These are phyloP conservation scores for Bugulina stolonifera DNA, from an alignment of 2,888 invertebrate genomes.

Conservation along the genomic window DNA sequence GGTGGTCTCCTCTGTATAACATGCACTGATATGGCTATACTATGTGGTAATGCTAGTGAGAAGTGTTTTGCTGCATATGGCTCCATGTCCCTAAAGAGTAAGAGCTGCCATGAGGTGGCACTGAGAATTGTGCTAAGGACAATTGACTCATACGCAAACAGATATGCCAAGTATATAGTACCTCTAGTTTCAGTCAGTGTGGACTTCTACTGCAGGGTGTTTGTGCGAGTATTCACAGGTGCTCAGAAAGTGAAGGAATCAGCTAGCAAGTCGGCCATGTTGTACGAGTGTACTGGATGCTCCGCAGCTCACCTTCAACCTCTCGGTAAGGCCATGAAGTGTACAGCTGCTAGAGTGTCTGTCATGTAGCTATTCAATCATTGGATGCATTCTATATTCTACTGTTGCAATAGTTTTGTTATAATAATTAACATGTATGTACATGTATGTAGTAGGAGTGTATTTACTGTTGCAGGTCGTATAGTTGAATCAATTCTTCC, in stretches of 20 bases:
- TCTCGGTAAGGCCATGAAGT: slow-evolving; percentile 57
- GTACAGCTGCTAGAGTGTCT: no score
- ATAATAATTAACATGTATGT: no score
- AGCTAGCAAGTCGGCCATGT: slow-evolving; percentile 73
- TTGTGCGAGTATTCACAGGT: slow-evolving; percentile 76
- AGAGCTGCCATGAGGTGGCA: slow-evolving; percentile 82
- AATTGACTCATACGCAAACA: slow-evolving; percentile 84
- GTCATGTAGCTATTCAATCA: background rate
- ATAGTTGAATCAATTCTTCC: background rate
- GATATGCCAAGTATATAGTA: slow-evolving; percentile 84
- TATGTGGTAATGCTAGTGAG: slow-evolving; percentile 92
- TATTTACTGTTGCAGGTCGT: slow-evolving; percentile 23
- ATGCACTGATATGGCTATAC: slow-evolving; percentile 88
- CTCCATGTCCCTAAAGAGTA: slow-evolving; percentile 74
- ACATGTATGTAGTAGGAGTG: no score
- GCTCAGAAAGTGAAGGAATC: slow-evolving; percentile 74
- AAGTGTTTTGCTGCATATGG: slow-evolving; percentile 91
- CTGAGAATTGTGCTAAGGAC: slow-evolving; percentile 84
- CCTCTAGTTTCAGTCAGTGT: slow-evolving; percentile 85
- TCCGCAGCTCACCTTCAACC: slow-evolving; percentile 72
- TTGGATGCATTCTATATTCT: no score
- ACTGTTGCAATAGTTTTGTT: no score
- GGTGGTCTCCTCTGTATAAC: slow-evolving; percentile 85
- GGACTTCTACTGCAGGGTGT: slow-evolving; percentile 93
- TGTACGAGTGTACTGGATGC: slow-evolving; percentile 86